Percentiles rank a stretch among this genome's conserved stretches.
Conservation (phyloP, 1,140 invertebrate species). For the Drosophila ficusphila region DNA sequence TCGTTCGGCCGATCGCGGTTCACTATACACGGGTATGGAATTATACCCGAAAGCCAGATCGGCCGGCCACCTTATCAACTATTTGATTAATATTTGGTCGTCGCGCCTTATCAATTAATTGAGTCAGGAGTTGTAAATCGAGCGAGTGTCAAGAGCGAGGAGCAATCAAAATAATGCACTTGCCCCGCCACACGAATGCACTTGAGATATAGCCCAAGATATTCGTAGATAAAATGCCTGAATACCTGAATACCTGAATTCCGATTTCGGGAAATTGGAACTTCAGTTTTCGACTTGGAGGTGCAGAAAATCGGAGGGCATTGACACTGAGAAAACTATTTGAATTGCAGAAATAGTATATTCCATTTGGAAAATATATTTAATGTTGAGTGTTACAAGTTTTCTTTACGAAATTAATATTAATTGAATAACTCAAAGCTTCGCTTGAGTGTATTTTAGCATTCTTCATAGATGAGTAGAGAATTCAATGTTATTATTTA, state of each 20-base stretch:
- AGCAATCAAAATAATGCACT: conserved; percentile 11
- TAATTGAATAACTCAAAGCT: too few species aligned
- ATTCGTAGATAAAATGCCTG: background rate
- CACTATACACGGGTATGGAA: conserved; percentile 20
- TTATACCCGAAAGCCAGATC: conserved; percentile 26
- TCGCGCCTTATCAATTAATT: conserved; percentile 59
- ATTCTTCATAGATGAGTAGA: too few species aligned
- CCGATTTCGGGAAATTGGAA: background rate
- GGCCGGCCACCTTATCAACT: conserved; percentile 41
- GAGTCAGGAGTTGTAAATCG: conserved; percentile 53
- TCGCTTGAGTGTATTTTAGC: too few species aligned
- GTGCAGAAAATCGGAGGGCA: conserved; percentile 2
- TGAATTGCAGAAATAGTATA: background rate
- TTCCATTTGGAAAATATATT: too few species aligned
- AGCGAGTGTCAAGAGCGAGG: conserved; percentile 28
- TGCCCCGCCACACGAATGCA: background rate
- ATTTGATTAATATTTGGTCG: conserved; percentile 57
- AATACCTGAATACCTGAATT: too few species aligned
- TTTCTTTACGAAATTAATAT: too few species aligned
- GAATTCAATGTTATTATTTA: background rate
- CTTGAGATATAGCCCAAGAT: background rate
- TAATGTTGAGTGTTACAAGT: too few species aligned
- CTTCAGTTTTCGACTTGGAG: background rate
- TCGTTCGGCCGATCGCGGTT: background rate
- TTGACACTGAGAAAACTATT: conserved; percentile 4